phyloP scores from a whole-genome alignment of 35 echinoderm and acorn worm species.

The Amphiura filiformis region DNA sequence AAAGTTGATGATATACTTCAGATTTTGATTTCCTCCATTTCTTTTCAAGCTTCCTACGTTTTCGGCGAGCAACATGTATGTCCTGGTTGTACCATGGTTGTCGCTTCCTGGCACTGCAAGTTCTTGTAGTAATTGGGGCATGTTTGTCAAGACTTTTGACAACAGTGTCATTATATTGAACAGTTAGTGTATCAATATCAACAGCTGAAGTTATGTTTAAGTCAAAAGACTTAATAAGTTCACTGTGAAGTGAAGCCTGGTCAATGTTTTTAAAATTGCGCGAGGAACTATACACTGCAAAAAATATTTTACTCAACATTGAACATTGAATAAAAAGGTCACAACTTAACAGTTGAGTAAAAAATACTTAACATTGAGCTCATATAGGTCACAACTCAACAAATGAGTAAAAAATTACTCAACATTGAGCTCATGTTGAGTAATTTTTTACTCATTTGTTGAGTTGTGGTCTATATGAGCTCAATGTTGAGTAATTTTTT shows the following conservation, averaged over 20 bases:
- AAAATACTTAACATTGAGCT: too few species aligned
- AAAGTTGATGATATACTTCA: background rate
- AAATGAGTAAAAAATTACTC: too few species aligned
- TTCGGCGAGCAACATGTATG: conserved; percentile 17
- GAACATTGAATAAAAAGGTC: too few species aligned
- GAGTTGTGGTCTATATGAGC: too few species aligned
- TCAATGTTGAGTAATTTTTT: too few species aligned
- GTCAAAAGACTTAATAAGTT: background rate
- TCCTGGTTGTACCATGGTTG: conserved; percentile 13
- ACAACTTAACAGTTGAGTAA: too few species aligned
- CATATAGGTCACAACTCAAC: too few species aligned
- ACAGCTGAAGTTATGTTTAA: background rate
- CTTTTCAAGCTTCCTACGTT: conserved; percentile 17
- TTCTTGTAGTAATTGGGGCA: conserved; percentile 21
- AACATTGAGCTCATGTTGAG: too few species aligned
- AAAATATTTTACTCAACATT: too few species aligned
- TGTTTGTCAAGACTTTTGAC: conserved; percentile 1
- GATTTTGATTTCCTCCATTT: conserved; percentile 14
- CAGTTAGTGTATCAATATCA: background rate
- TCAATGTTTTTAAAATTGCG: background rate
- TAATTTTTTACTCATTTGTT: too few species aligned
- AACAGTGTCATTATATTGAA: background rate
- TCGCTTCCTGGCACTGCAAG: background rate
- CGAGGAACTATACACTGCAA: too few species aligned
- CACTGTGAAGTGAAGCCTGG: background rate